A percentile compares a stretch with the other conserved stretches of the same genome.
These are phyloP conservation scores for Ormyrus labotus DNA, from an alignment of 2,888 invertebrate genomes.

Conservation along the genomic window DNA sequence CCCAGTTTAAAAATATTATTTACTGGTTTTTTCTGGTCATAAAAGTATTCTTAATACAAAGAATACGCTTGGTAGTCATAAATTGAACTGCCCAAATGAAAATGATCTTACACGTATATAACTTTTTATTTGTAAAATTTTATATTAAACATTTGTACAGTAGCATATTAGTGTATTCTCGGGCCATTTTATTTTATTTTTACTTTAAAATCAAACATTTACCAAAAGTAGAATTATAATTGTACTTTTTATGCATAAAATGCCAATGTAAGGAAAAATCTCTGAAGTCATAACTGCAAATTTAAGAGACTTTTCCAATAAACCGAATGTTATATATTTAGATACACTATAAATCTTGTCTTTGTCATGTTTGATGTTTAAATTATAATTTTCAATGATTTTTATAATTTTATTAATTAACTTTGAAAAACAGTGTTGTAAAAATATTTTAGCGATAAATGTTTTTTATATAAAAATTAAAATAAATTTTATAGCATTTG, in stretches of 20 bases:
- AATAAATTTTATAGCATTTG: no score
- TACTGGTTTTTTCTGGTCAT: no score
- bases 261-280: slow-evolving; percentile 12
- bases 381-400: background rate
- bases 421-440: no score
- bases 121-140: slow-evolving; percentile 13
- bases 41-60: slow-evolving; percentile 7
- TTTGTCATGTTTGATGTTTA: background rate
- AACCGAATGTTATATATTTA: slow-evolving; percentile 16
- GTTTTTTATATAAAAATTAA: no score
- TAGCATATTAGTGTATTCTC: background rate
- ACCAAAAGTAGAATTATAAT: background rate
- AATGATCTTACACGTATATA: no score
- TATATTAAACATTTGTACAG: background rate
- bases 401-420: background rate
- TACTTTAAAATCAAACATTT: slow-evolving; percentile 1
- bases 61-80: no score
- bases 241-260: slow-evolving; percentile 11
- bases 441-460: no score
- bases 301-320: background rate
- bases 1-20: no score
- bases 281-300: slow-evolving; percentile 16
- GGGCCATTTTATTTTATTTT: background rate
- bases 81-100: no score
- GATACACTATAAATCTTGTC: background rate